Evolutionary conservation across 2,113 vertebrate genomes (phyloP).

Genomic region (Petromus typicus): DNA sequence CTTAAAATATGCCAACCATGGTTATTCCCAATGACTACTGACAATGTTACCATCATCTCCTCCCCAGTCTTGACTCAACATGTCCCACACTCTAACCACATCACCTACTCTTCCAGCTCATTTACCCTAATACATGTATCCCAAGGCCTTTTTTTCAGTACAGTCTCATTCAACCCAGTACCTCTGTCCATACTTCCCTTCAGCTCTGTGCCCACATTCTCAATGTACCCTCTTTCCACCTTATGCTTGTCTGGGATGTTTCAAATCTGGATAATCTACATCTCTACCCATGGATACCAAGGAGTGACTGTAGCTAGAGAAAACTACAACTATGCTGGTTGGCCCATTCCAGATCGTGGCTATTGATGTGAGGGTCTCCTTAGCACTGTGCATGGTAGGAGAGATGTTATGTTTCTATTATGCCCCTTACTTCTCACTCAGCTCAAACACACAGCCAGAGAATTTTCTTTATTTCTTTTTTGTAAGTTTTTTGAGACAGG

Average conservation of each 20-base stretch:
- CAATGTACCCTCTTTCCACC: neutral
- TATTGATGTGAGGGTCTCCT: neutral
- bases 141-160: neutral
- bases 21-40: neutral
- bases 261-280: neutral
- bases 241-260: neutral
- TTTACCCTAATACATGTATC: neutral
- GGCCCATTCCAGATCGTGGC: rapidly evolving
- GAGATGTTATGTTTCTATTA: neutral
- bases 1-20: neutral
- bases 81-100: neutral
- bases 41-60: rapidly evolving
- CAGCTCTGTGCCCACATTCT: neutral
- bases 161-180: neutral
- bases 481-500: too few species aligned
- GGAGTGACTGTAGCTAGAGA: neutral
- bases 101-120: neutral
- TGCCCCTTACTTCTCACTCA: neutral
- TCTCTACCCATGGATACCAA: neutral
- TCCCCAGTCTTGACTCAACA: neutral
- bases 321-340: neutral
- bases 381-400: neutral
- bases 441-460: neutral
- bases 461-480: too few species aligned
- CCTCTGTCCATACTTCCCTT: neutral